Percentiles rank a stretch among this genome's conserved stretches.
phyloP scores from a whole-genome alignment of 1,140 invertebrate species.

The Drosophila arizonae region DNA sequence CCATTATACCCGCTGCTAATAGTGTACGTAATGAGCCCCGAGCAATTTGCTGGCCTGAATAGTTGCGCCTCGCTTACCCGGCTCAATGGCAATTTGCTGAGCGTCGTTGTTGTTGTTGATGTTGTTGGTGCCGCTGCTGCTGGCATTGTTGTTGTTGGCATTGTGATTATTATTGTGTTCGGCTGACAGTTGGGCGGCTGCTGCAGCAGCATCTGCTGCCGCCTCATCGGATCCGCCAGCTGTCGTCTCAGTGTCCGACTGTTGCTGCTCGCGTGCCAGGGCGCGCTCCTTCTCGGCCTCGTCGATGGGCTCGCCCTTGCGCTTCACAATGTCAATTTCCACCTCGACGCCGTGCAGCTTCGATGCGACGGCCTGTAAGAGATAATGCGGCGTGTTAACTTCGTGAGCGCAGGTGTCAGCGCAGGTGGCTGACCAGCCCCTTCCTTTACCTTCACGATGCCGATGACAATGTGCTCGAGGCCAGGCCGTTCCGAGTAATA shows the following conservation, averaged over 20 bases:
- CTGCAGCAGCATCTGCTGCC: conserved; percentile 22
- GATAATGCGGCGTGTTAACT: conserved; percentile 22
- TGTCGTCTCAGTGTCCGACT: conserved; percentile 53
- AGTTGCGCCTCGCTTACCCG: conserved; percentile 48
- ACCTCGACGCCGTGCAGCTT: conserved; percentile 96
- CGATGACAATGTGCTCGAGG: conserved; percentile 96
- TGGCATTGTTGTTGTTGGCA: conserved; percentile 61
- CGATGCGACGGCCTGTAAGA: conserved; percentile 91
- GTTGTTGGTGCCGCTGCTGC: conserved; percentile 47
- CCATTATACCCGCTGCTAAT: conserved; percentile 27
- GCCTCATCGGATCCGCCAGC: conserved; percentile 28
- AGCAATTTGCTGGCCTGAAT: conserved; percentile 38
- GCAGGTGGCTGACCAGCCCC: neutral
- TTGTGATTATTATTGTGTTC: conserved; percentile 76
- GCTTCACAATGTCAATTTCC: conserved; percentile 93
- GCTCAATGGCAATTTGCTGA: conserved; percentile 62
- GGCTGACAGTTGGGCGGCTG: conserved; percentile 22
- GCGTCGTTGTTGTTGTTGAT: conserved; percentile 77
- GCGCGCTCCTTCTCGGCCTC: conserved; percentile 76
- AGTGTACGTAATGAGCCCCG: conserved; percentile 32
- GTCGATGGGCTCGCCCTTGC: conserved; percentile 88
- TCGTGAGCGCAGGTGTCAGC: neutral
- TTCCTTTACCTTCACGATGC: conserved; percentile 92
- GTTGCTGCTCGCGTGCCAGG: conserved; percentile 66
- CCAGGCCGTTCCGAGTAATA: conserved; percentile 97